Base-by-base conservation (phyloP, 2,888 invertebrate species). In the Morpho achilles region DNA sequence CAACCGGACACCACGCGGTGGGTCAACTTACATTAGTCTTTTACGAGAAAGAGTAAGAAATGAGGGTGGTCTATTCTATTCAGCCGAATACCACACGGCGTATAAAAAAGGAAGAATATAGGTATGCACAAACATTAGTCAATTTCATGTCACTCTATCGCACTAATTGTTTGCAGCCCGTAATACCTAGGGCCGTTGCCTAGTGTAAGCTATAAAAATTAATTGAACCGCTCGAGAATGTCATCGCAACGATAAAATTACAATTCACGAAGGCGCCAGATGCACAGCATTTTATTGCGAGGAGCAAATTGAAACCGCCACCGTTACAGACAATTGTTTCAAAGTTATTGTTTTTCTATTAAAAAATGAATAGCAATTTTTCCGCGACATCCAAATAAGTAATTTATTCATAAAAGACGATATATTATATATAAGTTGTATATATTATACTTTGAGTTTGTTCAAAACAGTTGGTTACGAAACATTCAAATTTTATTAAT, bases 311-410 rank as follows among this genome's bases (percentile, higher is more conserved):
- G 88, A 82, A 86, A 79, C 74, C 74, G 73, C 72, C 72, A 72
- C 71, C 69, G 71, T 68, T 67, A 64, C 67, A 75, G 74, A 79
- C 82, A 80, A 87, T 81, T 83, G 80, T 69, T 67, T 67, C 71
- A 62, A 68, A 72, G 76, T 83, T 87, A 87, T 87, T 82, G 86
- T 79, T 83, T 82, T 73, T 72, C 82, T 80, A 85, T 87, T 84
- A 84, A 79, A n/a, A 82, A 80, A 65, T 69, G 70, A 62, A 75
- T 72, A 58, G 57, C 65, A 65, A 71, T 68, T 58, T 50, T 62
- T 57, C 57, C 49, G 39, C 52, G 39, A 8, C 32, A 52, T 32
- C 43, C 43, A 6, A 50, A 7, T 22, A 47, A 6, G 47, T 47
- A 23, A 22, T 8, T 47, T 8, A 32, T 32, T 32, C 32, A 32